These are phyloP conservation scores for Sebastolobus alascanus DNA, from an alignment of 2,797 vertebrate species.

Conservation along the genomic window DNA sequence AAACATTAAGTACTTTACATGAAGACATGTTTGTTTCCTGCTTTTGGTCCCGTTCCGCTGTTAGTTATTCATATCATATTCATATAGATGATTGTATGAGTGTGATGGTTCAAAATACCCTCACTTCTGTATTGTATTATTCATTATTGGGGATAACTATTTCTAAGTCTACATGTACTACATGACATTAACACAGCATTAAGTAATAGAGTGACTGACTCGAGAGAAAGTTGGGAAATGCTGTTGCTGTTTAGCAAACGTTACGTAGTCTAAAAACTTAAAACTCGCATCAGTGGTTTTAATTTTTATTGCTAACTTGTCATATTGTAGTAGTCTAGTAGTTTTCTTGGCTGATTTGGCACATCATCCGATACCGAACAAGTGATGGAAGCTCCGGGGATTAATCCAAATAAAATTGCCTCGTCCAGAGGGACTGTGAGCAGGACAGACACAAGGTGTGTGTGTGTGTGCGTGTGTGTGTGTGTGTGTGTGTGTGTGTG, in stretches of 20 bases:
- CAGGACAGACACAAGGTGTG: constrained; percentile 4
- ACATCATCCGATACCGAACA: background rate
- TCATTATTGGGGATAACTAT: no score
- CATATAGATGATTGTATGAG: background rate
- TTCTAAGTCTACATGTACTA: background rate
- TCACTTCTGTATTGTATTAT: background rate
- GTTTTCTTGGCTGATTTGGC: background rate
- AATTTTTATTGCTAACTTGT: background rate
- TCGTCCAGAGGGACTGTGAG: background rate
- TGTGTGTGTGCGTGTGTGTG: constrained; percentile 18
- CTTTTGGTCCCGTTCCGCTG: background rate
- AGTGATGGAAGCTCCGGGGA: background rate
- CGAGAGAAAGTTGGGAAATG: background rate
- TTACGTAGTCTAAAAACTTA: background rate
- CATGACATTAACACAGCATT: background rate
- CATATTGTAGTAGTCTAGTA: background rate
- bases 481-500: constrained; percentile 6
- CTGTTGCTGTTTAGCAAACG: background rate
- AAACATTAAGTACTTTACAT: background rate
- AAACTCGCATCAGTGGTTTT: background rate
- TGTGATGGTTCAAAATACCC: background rate
- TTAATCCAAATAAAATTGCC: background rate
- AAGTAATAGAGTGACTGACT: background rate
- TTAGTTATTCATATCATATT: background rate
- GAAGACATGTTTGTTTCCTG: background rate